A percentile compares a stretch with the other conserved stretches of the same genome.
Conservation (phyloP, 2,113 vertebrate genomes). For the Lophotis ruficrista region DNA sequence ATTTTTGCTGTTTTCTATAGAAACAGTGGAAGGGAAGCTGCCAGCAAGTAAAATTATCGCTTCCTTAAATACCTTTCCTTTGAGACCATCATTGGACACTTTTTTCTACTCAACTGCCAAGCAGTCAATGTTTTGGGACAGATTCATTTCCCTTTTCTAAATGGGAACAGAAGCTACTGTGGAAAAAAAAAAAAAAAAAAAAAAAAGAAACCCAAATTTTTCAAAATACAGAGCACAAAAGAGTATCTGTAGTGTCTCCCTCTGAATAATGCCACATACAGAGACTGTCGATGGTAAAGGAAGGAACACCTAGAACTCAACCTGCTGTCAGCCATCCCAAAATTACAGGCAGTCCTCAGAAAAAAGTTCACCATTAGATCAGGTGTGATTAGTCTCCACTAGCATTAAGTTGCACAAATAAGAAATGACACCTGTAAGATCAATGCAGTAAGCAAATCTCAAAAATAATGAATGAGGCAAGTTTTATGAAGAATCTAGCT, state of each 20-base stretch:
- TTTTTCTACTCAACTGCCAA: background rate
- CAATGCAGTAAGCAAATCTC: background rate
- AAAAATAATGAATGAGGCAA: background rate
- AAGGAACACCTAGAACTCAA: background rate
- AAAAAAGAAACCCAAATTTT: background rate
- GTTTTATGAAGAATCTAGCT: background rate
- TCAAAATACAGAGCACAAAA: background rate
- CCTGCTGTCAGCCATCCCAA: background rate
- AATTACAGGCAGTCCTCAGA: background rate
- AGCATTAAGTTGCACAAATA: background rate
- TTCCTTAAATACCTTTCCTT: slow-evolving; percentile 41
- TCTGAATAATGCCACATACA: background rate
- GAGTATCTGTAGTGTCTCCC: background rate
- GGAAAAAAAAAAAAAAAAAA: too few species aligned
- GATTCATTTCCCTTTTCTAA: slow-evolving; percentile 7
- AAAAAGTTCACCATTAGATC: background rate
- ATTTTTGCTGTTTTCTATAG: background rate
- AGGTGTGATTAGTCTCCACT: background rate
- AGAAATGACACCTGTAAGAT: background rate
- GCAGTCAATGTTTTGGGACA: background rate
- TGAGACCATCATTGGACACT: background rate
- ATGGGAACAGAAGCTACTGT: background rate
- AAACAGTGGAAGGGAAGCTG: background rate
- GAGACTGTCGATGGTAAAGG: background rate
- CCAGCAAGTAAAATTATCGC: background rate